Conservation (phyloP, 2,888 invertebrate species). For the Nemotelus pantherinus region DNA sequence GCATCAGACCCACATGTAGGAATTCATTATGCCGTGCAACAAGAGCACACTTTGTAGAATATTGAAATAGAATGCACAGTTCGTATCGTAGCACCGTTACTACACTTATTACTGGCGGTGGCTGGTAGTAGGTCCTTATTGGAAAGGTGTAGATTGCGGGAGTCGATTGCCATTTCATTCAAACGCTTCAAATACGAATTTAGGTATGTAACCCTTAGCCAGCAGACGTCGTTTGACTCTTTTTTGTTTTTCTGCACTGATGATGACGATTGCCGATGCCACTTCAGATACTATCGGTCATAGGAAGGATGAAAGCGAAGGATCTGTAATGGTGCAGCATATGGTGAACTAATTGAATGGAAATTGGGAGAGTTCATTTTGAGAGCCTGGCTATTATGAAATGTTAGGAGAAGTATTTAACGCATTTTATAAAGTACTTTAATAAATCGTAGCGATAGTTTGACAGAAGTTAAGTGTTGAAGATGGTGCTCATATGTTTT, state of each 20-base stretch:
- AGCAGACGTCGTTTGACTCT: conserved; percentile 3
- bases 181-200: conserved; percentile 6
- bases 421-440: conserved; percentile 11
- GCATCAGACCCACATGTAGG: conserved; percentile 20
- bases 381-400: not conserved
- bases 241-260: conserved; percentile 8
- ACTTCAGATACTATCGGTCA: conserved; percentile 14
- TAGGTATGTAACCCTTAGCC: conserved; percentile 14
- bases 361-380: conserved; percentile 5
- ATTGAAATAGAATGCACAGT: conserved; percentile 2
- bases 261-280: not conserved
- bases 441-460: not conserved
- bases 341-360: conserved; percentile 20
- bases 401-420: conserved; percentile 8
- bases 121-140: not conserved
- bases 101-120: not conserved
- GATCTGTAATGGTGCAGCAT: conserved; percentile 17
- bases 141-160: conserved; percentile 40
- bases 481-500: too few relatives aligned
- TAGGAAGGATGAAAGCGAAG: conserved; percentile 6
- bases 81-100: not conserved
- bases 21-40: conserved; percentile 24
- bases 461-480: not conserved
- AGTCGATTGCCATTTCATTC: conserved; percentile 42
- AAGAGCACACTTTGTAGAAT: not conserved